phyloP scores from a whole-genome alignment of 1,140 invertebrate genomes.

The Zeugodacus cucurbitae region DNA sequence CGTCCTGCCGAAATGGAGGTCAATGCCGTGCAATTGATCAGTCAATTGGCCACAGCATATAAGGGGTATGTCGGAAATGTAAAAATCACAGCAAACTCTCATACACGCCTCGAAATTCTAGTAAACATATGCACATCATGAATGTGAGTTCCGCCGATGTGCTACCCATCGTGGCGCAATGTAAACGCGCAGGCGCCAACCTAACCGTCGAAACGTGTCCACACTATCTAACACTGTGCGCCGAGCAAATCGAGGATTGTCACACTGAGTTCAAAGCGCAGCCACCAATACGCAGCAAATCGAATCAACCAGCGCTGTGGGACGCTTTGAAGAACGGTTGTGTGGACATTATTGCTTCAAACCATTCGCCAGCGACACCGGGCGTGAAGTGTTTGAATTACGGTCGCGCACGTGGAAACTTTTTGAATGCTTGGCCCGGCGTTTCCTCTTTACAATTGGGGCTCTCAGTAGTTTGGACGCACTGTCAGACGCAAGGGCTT shows the following conservation, averaged over 20 bases:
- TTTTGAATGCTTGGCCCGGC: slow-evolving; percentile 78
- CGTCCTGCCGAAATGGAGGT: slow-evolving; percentile 76
- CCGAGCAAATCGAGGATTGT: slow-evolving; percentile 72
- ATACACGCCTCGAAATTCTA: slow-evolving; percentile 48
- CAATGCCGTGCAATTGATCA: slow-evolving; percentile 72
- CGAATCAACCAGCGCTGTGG: slow-evolving; percentile 76
- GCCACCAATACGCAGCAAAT: slow-evolving; percentile 74
- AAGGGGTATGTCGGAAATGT: slow-evolving; percentile 65
- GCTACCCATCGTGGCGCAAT: slow-evolving; percentile 67
- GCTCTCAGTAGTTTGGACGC: slow-evolving; percentile 76
- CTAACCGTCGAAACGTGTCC: slow-evolving; percentile 79
- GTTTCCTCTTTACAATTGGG: slow-evolving; percentile 80
- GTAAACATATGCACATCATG: slow-evolving; percentile 76
- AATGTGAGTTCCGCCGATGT: slow-evolving; percentile 76
- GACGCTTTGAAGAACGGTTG: slow-evolving; percentile 67
- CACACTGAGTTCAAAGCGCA: slow-evolving; percentile 78
- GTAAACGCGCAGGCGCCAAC: slow-evolving; percentile 65
- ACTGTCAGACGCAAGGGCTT: slow-evolving; percentile 68
- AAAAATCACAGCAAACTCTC: background rate
- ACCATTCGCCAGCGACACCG: slow-evolving; percentile 79
- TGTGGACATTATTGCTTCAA: slow-evolving; percentile 75
- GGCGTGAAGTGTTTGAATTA: slow-evolving; percentile 71
- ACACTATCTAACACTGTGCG: slow-evolving; percentile 75
- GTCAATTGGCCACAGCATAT: slow-evolving; percentile 69
- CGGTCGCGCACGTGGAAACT: slow-evolving; percentile 69